Percentiles rank a stretch among this genome's conserved stretches.
Evolutionary conservation across 2,888 invertebrate genomes (phyloP).

Genomic region (Syrista parreyssii): DNA sequence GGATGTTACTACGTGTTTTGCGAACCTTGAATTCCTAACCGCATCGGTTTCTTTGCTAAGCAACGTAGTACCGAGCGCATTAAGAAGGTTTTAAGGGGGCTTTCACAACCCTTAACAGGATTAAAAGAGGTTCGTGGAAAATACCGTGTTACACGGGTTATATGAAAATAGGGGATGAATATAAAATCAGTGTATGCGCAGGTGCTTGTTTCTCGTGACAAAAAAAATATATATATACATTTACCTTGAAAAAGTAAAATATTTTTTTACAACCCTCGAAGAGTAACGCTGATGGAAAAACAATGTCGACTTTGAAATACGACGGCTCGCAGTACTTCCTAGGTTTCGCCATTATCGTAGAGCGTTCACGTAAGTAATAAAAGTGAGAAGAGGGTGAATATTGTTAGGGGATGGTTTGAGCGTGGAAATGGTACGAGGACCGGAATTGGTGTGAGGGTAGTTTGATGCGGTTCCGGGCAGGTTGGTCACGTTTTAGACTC

Average conservation of each 20-base stretch:
- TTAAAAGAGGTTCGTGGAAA: constrained; percentile 38
- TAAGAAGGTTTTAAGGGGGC: constrained; percentile 14
- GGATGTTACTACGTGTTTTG: no score
- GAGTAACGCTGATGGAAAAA: background rate
- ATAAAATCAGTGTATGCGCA: no score
- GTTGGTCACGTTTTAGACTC: constrained; percentile 48
- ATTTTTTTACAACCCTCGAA: background rate
- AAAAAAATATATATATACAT: no score
- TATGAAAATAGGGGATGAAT: no score
- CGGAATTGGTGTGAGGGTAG: constrained; percentile 28
- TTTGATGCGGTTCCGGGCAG: constrained; percentile 49
- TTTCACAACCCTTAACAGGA: constrained; percentile 42
- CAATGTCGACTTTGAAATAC: constrained; percentile 1
- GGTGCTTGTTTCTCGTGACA: no score
- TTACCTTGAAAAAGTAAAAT: no score
- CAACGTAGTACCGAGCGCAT: no score
- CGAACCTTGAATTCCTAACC: background rate
- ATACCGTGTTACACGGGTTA: constrained; percentile 16
- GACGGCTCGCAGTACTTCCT: background rate
- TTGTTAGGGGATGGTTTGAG: constrained; percentile 21
- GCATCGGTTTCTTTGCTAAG: constrained; percentile 31
- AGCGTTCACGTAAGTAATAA: background rate
- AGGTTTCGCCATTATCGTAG: background rate
- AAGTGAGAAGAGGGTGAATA: background rate
- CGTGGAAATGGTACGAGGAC: constrained; percentile 23